Conservation (phyloP, 2,113 vertebrate species). For the Nyctereutes procyonoides region DNA sequence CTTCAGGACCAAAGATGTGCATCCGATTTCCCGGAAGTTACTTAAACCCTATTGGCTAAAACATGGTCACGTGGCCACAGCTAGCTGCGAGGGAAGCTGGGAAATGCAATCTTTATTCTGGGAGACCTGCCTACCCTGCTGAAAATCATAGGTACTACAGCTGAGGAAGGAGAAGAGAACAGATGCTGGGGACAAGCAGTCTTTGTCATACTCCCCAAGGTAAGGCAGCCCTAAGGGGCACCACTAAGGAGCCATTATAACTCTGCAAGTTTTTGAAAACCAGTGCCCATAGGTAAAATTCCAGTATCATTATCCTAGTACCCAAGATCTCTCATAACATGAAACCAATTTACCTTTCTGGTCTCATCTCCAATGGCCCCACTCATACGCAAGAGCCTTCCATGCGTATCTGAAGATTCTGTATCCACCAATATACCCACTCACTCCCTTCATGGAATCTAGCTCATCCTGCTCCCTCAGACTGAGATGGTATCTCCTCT, state of each 20-base stretch:
- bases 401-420: background rate
- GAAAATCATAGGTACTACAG: background rate
- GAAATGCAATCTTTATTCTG: background rate
- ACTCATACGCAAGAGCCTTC: background rate
- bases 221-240: background rate
- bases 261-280: background rate
- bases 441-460: background rate
- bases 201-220: background rate
- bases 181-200: background rate
- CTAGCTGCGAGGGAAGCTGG: background rate
- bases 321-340: background rate
- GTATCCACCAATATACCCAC: background rate
- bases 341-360: constrained; percentile 8
- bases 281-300: background rate
- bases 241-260: background rate
- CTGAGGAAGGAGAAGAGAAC: background rate
- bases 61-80: background rate
- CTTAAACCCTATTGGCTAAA: background rate
- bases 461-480: background rate
- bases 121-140: background rate
- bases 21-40: background rate
- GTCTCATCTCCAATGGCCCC: background rate
- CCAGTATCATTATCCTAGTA: constrained; percentile 24
- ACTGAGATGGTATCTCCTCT: background rate
- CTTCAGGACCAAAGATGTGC: constrained; percentile 23